phyloP scores from a whole-genome alignment of 2,113 vertebrate species.

The Columba livia region DNA sequence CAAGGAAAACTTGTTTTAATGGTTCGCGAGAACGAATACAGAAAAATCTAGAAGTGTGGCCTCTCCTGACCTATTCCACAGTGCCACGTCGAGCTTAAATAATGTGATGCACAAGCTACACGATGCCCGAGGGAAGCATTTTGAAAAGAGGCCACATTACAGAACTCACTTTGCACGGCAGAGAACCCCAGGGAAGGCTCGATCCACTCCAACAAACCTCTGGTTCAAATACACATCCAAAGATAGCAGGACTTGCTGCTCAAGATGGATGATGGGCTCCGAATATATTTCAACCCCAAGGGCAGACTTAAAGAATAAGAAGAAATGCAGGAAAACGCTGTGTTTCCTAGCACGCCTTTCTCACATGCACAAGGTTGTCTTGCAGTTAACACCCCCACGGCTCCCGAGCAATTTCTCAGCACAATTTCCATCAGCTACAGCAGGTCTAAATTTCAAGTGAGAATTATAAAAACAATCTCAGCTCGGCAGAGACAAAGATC shows the following conservation, averaged over 20 bases:
- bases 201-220: neutral
- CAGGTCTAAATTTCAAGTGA: neutral
- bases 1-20: neutral
- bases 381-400: neutral
- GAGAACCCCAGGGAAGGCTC: neutral
- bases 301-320: neutral
- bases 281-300: neutral
- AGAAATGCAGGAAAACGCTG: neutral
- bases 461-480: neutral
- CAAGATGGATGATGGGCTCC: neutral
- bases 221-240: neutral
- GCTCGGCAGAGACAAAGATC: neutral
- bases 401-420: neutral
- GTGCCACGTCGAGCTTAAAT: neutral
- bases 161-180: neutral
- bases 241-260: neutral
- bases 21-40: neutral
- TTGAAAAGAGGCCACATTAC: neutral
- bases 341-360: neutral
- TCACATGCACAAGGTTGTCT: neutral
- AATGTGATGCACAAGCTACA: fast-evolving
- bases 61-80: neutral
- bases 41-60: neutral
- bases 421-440: neutral
- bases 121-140: fast-evolving